phyloP scores from a whole-genome alignment of 2,888 invertebrate genomes.

The Cylloceria caligata region DNA sequence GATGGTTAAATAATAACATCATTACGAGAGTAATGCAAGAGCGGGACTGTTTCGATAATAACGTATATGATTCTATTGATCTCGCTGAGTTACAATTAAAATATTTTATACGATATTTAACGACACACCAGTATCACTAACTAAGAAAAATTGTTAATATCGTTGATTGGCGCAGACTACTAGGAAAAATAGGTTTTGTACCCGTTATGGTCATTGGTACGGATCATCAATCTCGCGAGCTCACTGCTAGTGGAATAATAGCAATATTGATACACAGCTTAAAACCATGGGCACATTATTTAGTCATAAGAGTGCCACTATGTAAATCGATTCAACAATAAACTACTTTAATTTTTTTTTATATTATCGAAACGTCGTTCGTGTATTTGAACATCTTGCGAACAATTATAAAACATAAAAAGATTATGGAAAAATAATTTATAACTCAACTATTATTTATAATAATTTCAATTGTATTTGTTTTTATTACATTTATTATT shows the following conservation, averaged over 20 bases:
- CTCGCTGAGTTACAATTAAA: conserved; percentile 42
- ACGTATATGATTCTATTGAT: conserved; percentile 35
- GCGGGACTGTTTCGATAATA: conserved; percentile 34
- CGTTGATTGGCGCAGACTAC: conserved; percentile 61
- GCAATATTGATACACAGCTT: conserved; percentile 69
- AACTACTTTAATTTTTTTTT: background rate
- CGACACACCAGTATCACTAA: conserved; percentile 69
- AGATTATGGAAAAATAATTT: background rate
- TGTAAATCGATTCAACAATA: background rate
- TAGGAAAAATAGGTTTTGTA: conserved; percentile 10
- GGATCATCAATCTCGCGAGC: conserved; percentile 13
- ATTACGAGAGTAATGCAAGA: conserved; percentile 52
- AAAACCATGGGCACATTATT: conserved; percentile 63
- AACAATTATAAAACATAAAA: too few relatives aligned
- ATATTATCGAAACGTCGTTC: conserved; percentile 63
- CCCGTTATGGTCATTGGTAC: conserved; percentile 46
- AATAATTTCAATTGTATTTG: background rate
- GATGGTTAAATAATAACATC: background rate
- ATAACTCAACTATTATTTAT: background rate
- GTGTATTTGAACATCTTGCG: conserved; percentile 55
- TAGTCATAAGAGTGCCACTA: background rate
- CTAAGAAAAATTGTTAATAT: conserved; percentile 69
- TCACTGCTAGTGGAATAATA: conserved; percentile 63
- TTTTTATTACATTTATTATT: background rate
- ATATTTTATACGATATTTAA: conserved; percentile 9